phyloP scores from a whole-genome alignment of 23 tunicate species.

The Oikopleura dioica region DNA sequence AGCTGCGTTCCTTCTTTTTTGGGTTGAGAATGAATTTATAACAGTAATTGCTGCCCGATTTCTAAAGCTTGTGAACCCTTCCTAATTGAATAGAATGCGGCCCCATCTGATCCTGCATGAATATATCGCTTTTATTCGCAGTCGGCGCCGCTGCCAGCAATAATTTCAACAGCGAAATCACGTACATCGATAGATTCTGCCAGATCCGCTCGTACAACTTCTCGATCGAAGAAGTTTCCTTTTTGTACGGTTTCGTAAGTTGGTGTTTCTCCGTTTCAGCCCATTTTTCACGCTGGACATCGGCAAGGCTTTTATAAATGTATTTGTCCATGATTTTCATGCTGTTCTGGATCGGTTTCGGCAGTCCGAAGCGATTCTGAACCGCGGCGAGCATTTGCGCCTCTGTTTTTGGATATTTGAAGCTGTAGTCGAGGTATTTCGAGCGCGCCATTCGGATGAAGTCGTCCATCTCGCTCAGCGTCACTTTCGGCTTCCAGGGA shows the following conservation, averaged over 20 bases:
- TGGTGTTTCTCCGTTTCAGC: constrained; percentile 1
- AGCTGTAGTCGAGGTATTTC: too few species aligned
- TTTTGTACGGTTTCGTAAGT: background rate
- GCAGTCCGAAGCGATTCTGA: constrained; percentile 26
- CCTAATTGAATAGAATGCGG: too few species aligned
- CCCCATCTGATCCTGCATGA: background rate
- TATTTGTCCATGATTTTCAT: constrained; percentile 34
- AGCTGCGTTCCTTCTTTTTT: too few species aligned
- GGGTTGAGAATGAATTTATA: background rate
- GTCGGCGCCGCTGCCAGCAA: constrained; percentile 98
- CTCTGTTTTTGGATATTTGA: too few species aligned
- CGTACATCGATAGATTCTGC: constrained; percentile 58
- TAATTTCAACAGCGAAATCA: constrained; percentile 84
- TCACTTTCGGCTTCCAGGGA: constrained; percentile 4
- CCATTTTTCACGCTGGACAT: constrained; percentile 19
- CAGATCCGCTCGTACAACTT: constrained; percentile 53
- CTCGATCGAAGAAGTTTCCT: constrained; percentile 20
- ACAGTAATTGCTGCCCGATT: background rate
- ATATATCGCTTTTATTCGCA: constrained; percentile 17
- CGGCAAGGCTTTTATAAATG: constrained; percentile 34
- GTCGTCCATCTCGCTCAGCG: background rate
- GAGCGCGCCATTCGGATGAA: background rate
- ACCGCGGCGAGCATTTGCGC: too few species aligned
- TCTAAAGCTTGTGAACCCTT: background rate
- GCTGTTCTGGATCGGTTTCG: constrained; percentile 79